A percentile compares a stretch with the other conserved stretches of the same genome.
Evolutionary conservation across 2,797 vertebrate species (phyloP).

Genomic region (Notolabrus celidotus): DNA sequence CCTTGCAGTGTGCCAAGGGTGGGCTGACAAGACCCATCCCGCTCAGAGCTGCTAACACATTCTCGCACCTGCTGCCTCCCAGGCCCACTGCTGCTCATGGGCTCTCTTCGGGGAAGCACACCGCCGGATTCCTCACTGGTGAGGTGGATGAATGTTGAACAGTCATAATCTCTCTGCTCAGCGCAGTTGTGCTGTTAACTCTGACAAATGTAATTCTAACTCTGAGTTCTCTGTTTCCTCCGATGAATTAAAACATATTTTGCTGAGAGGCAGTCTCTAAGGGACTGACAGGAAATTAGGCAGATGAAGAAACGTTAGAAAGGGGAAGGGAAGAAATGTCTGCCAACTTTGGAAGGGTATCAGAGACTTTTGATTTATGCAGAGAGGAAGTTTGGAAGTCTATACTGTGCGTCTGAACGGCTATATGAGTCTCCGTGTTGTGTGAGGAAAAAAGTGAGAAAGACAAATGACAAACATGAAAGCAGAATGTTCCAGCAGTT

Average conservation of each 20-base stretch:
- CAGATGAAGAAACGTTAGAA: constrained; percentile 51
- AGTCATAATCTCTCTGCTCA: constrained; percentile 72
- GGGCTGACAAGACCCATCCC: constrained; percentile 74
- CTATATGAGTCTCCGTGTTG: constrained; percentile 6
- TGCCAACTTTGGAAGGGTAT: constrained; percentile 17
- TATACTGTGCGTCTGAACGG: constrained; percentile 8
- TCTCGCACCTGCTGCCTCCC: constrained; percentile 80
- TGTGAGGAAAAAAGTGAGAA: constrained; percentile 13
- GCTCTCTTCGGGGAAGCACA: constrained; percentile 56
- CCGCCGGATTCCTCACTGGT: constrained; percentile 70
- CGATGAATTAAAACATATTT: constrained; percentile 71
- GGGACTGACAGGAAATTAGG: constrained; percentile 65
- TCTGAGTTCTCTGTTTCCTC: constrained; percentile 57
- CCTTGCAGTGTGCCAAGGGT: constrained; percentile 57
- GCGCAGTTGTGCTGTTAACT: constrained; percentile 74
- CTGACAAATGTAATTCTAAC: constrained; percentile 76
- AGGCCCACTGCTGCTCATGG: constrained; percentile 63
- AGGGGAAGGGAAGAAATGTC: constrained; percentile 17
- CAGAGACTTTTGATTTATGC: constrained; percentile 50
- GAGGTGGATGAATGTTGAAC: constrained; percentile 71
- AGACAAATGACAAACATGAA: constrained; percentile 31
- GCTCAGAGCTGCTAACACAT: constrained; percentile 71
- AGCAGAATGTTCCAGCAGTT: constrained; percentile 29
- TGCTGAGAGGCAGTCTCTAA: constrained; percentile 45
- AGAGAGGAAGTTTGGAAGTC: constrained; percentile 31